Base-by-base conservation (phyloP, 2,113 vertebrate species). In the Syrmaticus mikado region DNA sequence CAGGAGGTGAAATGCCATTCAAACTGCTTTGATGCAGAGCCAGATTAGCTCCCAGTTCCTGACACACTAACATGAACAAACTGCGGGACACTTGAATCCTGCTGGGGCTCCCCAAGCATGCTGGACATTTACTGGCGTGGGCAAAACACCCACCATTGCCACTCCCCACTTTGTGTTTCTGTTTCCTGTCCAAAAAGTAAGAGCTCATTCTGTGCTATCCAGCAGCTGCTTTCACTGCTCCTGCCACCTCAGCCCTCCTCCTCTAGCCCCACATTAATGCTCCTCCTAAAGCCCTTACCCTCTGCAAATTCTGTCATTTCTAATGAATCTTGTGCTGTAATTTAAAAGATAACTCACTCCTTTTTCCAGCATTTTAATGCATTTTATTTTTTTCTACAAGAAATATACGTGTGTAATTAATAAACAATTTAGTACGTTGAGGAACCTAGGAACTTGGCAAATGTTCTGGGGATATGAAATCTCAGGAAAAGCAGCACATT, bases 401-500 rank as follows among this genome's bases (percentile, higher is more conserved):
- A 98, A 98, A 98, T 99, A 98, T 99, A 98, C 96, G 98, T 98
- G 98, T 98, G 98, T 99, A 99, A 99, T 99, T 99, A 99, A 99
- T 99, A 99, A 99, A 97, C 98, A 99, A 99, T 99, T 99, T 99
- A 98, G 99, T 98, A 98, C 98, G 99, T 97, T 98, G 98, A 98
- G 98, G 98, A 99, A 98, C 98, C 98, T 97, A 98, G 98, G 98
- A 98, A 98, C 98, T 98, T 99, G 98, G 98, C 98, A 98, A 98
- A 98, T 98, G 98, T 99, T 99, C 98, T 98, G 98, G 98, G 98
- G 98, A 99, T 99, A 99, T 98, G 98, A 99, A 99, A 98, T 98
- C 99, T 99, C 98, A 98, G 98, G 98, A 99, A 98, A 98, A 99
- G 97, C 98, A 98, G 98, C 98, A 98, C 98, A 99, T 99, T 99